Evolutionary conservation across 2,888 invertebrate species (phyloP).

Genomic region (Trachelus tabidus): DNA sequence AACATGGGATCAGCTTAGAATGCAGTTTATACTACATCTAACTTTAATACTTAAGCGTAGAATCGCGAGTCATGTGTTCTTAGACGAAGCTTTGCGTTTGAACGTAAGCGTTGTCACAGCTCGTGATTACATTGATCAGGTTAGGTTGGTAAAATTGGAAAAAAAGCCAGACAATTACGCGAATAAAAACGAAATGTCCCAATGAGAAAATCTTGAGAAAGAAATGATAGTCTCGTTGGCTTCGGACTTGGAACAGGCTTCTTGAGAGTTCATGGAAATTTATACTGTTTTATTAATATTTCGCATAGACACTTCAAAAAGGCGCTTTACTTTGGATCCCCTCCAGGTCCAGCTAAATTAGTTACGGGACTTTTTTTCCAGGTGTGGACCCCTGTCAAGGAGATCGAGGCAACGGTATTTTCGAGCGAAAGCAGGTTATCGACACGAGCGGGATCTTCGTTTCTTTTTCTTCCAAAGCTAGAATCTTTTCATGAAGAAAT

Average conservation of each 20-base stretch:
- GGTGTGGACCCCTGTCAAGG: neutral
- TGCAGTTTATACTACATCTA: slow-evolving; percentile 55
- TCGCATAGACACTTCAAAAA: neutral
- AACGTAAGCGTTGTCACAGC: slow-evolving; percentile 15
- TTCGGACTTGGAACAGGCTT: neutral
- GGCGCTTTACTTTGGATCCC: neutral
- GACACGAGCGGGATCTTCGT: neutral
- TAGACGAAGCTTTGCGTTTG: slow-evolving; percentile 23
- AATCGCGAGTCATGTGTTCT: slow-evolving; percentile 30
- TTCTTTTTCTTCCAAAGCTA: neutral
- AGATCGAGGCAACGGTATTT: neutral
- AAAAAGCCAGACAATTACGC: neutral
- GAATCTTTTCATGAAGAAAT: neutral
- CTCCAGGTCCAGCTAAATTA: neutral
- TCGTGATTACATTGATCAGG: neutral
- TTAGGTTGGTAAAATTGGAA: neutral
- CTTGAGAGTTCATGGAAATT: neutral
- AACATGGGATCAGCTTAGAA: slow-evolving; percentile 62
- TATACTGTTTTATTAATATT: too few relatives aligned
- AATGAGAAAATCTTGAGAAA: neutral
- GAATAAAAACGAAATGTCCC: neutral
- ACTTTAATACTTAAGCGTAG: slow-evolving; percentile 41
- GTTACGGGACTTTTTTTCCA: neutral
- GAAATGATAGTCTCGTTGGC: neutral
- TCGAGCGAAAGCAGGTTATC: neutral